phyloP scores from a whole-genome alignment of 2,888 invertebrate species.

The Eilema sororculum region DNA sequence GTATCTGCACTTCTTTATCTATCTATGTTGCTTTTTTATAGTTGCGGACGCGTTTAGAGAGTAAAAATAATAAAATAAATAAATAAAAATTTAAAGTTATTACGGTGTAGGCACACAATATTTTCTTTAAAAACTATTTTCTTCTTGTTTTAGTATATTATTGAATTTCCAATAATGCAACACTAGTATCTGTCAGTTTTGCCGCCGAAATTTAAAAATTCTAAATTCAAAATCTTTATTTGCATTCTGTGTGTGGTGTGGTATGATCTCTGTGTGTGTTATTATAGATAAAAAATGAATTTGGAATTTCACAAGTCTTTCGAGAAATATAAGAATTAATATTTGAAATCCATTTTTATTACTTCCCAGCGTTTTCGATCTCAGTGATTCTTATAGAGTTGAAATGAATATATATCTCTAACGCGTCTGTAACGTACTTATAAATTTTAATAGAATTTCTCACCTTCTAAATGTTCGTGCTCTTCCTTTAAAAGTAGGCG shows the following conservation, averaged over 20 bases:
- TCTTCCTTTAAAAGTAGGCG: constrained; percentile 58
- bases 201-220: neutral
- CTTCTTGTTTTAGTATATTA: neutral
- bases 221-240: neutral
- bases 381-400: no score
- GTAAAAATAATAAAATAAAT: no score
- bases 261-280: neutral
- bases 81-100: neutral
- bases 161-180: neutral
- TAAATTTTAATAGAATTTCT: constrained; percentile 32
- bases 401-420: neutral
- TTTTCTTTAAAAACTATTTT: neutral
- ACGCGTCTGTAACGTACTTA: constrained; percentile 26
- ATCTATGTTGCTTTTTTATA: neutral
- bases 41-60: neutral
- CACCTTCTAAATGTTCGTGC: constrained; percentile 56
- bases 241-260: neutral
- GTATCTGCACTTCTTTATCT: constrained; percentile 55
- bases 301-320: neutral
- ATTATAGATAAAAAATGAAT: neutral
- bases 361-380: neutral
- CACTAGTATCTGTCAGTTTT: neutral
- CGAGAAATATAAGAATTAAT: no score
- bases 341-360: neutral
- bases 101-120: no score